Evolutionary conservation across 2,888 invertebrate genomes (phyloP), one percentile per base, ranked within the genome.

Genomic region (Nebria brevicollis): DNA sequence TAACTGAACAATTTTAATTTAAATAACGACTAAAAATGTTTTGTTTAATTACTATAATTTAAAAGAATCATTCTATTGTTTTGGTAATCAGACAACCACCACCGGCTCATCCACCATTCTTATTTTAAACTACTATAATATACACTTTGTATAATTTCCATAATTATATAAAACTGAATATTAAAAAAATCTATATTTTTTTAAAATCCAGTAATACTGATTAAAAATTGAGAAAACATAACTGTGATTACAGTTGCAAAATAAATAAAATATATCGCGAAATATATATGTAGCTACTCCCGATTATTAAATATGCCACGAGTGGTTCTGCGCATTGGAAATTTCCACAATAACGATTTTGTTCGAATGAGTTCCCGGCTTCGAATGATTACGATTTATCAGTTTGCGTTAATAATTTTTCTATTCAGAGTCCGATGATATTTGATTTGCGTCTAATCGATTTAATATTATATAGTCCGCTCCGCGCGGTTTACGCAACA

Each of bases 371-470:
- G 70, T 26, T 34, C 25, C 25, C 70, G 5, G 25, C 34, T 26
- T 70, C 25, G 8, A 70, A 26, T 70, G 34, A 70, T 34, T 43
- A 75, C 41, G 75, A 81, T 54, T 34, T 81, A 81, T 81, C 81
- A 72, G 75, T 64, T 26, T 54, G 8, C 1, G 54, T 54, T 54
- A 8, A 8, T 8, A 54, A 76, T 81, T 81, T 81, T 81, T 76
- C 76, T 76, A 76, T 81, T 76, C 72, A 80, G 25, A 80, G 75
- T 75, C 75, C 68, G 66, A 72, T 43, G 41, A 54, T 78, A 78
- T 78, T 70, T 43, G 43, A 78, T 73, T 75, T 80, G 80, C 81
- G 81, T 72, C 10, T 41, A 73, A 75, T 65, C 77, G 68, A 66
- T 77, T 66, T 41, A 77, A n/a, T 41, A 25, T 75, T 75, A 20